Base-by-base conservation (phyloP, 23 tunicate genomes). In the Trididemnum miniatum region DNA sequence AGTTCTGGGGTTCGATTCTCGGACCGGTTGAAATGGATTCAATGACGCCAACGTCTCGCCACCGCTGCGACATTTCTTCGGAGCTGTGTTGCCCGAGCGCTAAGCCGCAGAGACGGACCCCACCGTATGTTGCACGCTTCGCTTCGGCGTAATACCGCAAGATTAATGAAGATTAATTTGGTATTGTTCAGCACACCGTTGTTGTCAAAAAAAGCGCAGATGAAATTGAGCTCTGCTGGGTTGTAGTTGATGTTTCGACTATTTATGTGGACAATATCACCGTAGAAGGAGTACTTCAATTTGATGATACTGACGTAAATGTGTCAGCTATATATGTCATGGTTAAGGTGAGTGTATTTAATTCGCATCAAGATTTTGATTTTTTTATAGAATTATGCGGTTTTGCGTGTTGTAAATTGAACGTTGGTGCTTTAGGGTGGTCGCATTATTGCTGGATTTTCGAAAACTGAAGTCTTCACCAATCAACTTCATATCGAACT, bases 381-480 rank as follows among this genome's bases (percentile, higher is more conserved):
- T 7, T 44, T 15, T 44, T 7, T 44, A 9, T 9, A 44, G 9
- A 7, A 15, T 15, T 44, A 7, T 44, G 54, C 54, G 54, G 54
- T 7, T 7, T 15, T 44, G 54, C 54, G 54, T 15, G 15, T 7
- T 7, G 54, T 44, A 15, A 44, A 7, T 44, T 44, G 9, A 44
- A 7, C 54, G 15, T 44, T 9, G 9, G 54, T 44, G 9, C 12
- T 15, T 44, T 44, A 75, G 85, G 79, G 83, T 50, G 97, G 97
- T 30, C 76, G 92, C 0, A 31, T 92, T 12, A 83, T 87, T 18
- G 97, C 92, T 73, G 97, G 97, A 22, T 85, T 36, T 50, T 34
- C 66, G 12, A 59, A 28, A 25, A n/a, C 1, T 0, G 89, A 87
- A 5, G 75, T 81, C 1, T 75, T 73, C 49, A 59, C 36, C 3